phyloP scores from a whole-genome alignment of 2,797 vertebrate species.

The Telmatherina bonti region DNA sequence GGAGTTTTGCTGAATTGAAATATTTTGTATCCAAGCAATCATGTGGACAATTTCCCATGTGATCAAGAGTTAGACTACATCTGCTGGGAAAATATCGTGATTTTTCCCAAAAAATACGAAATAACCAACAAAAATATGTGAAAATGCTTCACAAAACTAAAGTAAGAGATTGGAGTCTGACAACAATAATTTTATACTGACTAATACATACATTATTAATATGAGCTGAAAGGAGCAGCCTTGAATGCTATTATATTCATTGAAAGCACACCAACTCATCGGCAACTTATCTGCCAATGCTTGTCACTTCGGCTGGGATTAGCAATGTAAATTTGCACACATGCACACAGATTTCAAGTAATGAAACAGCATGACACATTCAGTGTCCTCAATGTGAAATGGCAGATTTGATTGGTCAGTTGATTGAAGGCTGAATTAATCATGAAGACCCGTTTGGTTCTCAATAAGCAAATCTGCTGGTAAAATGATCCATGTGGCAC shows the following conservation, averaged over 20 bases:
- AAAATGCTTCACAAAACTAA: background rate
- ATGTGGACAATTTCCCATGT: background rate
- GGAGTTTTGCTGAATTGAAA: background rate
- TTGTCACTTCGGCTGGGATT: background rate
- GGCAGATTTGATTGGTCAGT: conserved; percentile 40
- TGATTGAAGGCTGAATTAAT: conserved; percentile 36
- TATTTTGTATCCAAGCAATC: background rate
- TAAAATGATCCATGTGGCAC: conserved; percentile 44
- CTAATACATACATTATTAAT: background rate
- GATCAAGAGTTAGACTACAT: background rate
- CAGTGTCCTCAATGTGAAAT: conserved; percentile 16
- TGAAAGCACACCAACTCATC: conserved; percentile 1
- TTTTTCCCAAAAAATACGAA: background rate
- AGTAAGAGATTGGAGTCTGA: too few relatives aligned
- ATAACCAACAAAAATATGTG: background rate
- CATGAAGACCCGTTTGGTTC: conserved; percentile 17
- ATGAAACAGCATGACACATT: background rate
- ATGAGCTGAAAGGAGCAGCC: background rate
- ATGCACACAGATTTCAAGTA: background rate
- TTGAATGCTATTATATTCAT: conserved; percentile 2
- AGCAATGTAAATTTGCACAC: background rate
- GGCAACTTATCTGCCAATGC: background rate
- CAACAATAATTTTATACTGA: background rate
- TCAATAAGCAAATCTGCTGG: background rate
- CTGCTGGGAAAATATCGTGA: background rate